Conservation (phyloP, 2,888 invertebrate genomes). For the Polia nebulosa region DNA sequence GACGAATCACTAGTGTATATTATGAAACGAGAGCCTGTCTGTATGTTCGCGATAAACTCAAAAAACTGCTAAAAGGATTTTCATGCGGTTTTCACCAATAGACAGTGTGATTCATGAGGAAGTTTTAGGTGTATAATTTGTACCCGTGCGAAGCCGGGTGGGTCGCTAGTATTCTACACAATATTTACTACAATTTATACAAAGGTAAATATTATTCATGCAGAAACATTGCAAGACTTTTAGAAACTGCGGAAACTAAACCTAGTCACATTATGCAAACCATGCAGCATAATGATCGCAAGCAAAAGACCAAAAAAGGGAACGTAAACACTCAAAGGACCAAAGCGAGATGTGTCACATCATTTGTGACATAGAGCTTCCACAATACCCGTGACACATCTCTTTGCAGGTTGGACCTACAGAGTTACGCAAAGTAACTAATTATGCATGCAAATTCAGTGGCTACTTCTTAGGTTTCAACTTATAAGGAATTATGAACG, state of each 20-base stretch:
- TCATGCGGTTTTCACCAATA: too few species aligned
- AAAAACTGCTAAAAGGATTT: too few species aligned
- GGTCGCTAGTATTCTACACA: too few species aligned
- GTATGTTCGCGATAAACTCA: too few species aligned
- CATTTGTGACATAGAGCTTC: not conserved
- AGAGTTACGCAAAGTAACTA: constrained; percentile 62
- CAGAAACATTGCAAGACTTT: not conserved
- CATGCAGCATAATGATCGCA: not conserved
- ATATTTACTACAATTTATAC: not conserved
- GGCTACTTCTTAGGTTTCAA: constrained; percentile 48
- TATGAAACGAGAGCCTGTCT: too few species aligned
- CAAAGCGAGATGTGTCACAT: not conserved
- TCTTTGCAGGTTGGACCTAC: constrained; percentile 5
- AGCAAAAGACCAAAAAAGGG: constrained; percentile 43
- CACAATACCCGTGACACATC: constrained; percentile 20
- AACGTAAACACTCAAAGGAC: constrained; percentile 67
- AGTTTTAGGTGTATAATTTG: too few species aligned
- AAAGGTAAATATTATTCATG: not conserved
- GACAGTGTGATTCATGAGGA: too few species aligned
- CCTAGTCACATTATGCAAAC: constrained; percentile 41
- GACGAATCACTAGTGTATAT: too few species aligned
- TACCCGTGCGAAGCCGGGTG: too few species aligned
- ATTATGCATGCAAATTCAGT: constrained; percentile 70
- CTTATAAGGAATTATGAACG: constrained; percentile 53
- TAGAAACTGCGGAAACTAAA: constrained; percentile 48